Evolutionary conservation across 1,140 invertebrate genomes (phyloP), one percentile per base, ranked within the genome.

Genomic region (Eubasilissa regina): DNA sequence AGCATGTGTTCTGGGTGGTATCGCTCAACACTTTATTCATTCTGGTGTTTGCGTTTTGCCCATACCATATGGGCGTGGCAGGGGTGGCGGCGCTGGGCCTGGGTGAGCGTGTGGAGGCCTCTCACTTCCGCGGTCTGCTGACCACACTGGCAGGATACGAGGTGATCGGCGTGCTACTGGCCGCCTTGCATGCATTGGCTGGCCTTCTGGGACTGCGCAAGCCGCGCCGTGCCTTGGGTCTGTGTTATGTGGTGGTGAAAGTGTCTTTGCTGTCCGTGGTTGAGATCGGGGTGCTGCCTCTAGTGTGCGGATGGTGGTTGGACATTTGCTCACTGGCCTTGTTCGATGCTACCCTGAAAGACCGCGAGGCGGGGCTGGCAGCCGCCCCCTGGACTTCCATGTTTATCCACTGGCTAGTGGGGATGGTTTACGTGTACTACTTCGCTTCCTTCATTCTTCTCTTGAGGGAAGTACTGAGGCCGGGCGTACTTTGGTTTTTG

Each of bases 391-490:
- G 97, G 55, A 99, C 98, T 0, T 98, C 96, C 0, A 97, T 99
- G 91, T 99, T 99, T 85, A 95, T 99, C 68, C 98, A 99, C 87
- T 99, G 98, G 98, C 91, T 99, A 10, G 95, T 98, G n/a, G 98
- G 98, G 72, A 99, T 99, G 97, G 94, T 99, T 0, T 99, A 99
- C 87, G 97, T 99, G 13, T 99, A 99, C 87, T 99, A 99, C 88
- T 99, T 99, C 86, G 98, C 98, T 9, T 99, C 97, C 0, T 99
- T 99, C 85, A 97, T 99, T 48, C 90, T 99, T 0, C 88, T 99
- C 0, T 87, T 99, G 3, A 89, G 98, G 60, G 98, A 99, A 89
- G 96, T 99, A 3, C 86, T 99, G 8, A 90, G 98, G 68, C 98
- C 98, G 0, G 98, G 98, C 0, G 97, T 99, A 0, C 89, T 99